Conservation (phyloP, 2,888 invertebrate genomes). For the Alloplasta piceator region DNA sequence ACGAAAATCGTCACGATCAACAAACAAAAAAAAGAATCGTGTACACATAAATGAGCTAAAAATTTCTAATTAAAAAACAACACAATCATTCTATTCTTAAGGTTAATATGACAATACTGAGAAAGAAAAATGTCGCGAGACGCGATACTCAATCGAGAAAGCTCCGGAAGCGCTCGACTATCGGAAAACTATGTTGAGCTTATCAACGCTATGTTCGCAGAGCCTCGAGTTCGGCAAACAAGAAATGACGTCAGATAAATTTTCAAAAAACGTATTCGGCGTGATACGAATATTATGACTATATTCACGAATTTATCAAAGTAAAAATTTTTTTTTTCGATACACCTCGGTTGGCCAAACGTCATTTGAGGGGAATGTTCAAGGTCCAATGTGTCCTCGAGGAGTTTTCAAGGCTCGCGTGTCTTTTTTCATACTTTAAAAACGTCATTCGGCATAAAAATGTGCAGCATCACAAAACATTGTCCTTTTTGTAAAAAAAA, state of each 20-base stretch:
- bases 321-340: constrained; percentile 44
- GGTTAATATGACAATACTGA: constrained; percentile 21
- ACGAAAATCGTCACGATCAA: constrained; percentile 34
- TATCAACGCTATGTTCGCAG: background rate
- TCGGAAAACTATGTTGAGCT: background rate
- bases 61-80: constrained; percentile 14
- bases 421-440: constrained; percentile 13
- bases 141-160: constrained; percentile 23
- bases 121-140: constrained; percentile 25
- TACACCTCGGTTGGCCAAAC: constrained; percentile 29
- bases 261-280: background rate
- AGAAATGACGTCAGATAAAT: too few species aligned
- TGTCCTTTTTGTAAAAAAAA: constrained; percentile 7
- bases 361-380: constrained; percentile 10
- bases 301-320: constrained; percentile 39
- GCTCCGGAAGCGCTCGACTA: constrained; percentile 53
- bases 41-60: constrained; percentile 10
- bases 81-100: constrained; percentile 12
- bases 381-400: background rate
- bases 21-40: constrained; percentile 6
- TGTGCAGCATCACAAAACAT: constrained; percentile 53
- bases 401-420: too few species aligned
- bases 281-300: constrained; percentile 13
- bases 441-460: constrained; percentile 46
- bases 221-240: background rate